These are phyloP conservation scores for Indri indri DNA, from an alignment of 2,113 vertebrate genomes.

Conservation along the genomic window DNA sequence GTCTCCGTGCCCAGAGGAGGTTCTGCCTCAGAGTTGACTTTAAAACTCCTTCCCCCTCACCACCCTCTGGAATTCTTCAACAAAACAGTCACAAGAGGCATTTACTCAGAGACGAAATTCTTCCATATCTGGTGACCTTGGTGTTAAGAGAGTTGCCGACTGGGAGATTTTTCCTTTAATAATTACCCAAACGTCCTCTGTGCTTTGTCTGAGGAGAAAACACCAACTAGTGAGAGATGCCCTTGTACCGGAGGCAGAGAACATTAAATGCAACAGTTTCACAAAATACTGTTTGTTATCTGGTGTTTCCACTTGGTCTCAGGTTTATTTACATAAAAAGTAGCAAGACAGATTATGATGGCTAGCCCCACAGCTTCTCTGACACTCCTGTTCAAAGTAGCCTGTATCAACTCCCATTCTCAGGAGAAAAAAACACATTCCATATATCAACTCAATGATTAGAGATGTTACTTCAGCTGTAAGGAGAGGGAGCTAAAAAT, in stretches of 20 bases:
- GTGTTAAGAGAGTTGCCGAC: not conserved
- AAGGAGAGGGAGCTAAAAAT: not conserved
- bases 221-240: not conserved
- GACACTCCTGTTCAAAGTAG: not conserved
- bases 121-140: conserved; percentile 23
- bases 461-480: not conserved
- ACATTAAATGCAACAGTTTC: not conserved
- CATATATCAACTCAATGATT: not conserved
- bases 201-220: conserved; percentile 25
- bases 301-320: not conserved
- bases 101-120: not conserved
- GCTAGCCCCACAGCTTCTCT: not conserved
- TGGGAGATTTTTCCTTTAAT: not conserved
- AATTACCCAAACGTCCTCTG: not conserved
- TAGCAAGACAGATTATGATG: not conserved
- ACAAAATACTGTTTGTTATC: not conserved
- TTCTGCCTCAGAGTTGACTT: not conserved
- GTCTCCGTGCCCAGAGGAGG: not conserved
- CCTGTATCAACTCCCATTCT: not conserved
- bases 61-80: not conserved
- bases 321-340: not conserved
- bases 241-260: not conserved
- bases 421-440: not conserved
- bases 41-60: not conserved
- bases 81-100: not conserved